phyloP scores from a whole-genome alignment of 1,140 invertebrate species.

The Ericerus pela region DNA sequence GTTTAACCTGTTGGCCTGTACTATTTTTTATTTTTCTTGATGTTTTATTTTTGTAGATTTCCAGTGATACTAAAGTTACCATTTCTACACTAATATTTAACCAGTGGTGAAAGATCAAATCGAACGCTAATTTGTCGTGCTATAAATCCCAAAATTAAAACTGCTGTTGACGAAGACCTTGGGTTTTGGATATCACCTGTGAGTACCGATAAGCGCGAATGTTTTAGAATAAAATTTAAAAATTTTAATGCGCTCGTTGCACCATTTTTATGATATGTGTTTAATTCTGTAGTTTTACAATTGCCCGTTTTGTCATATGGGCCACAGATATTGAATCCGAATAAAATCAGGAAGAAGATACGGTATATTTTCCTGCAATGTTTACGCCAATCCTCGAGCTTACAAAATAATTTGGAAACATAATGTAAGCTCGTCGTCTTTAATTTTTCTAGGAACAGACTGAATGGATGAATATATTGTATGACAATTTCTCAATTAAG shows the following conservation, averaged over 20 bases:
- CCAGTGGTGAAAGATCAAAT: not conserved
- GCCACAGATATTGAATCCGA: slow-evolving; percentile 63
- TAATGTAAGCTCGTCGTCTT: slow-evolving; percentile 53
- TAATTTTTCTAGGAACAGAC: no score
- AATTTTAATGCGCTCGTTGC: not conserved
- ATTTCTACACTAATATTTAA: not conserved
- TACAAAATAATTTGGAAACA: slow-evolving; percentile 84
- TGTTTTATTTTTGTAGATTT: not conserved
- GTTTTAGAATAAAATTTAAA: no score
- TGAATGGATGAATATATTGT: no score
- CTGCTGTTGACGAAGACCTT: slow-evolving; percentile 53
- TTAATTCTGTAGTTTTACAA: slow-evolving; percentile 39
- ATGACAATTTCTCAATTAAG: no score
- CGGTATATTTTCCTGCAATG: slow-evolving; percentile 78
- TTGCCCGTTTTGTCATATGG: slow-evolving; percentile 51
- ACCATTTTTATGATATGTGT: not conserved
- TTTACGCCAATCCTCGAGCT: slow-evolving; percentile 65
- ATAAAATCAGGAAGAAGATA: slow-evolving; percentile 75
- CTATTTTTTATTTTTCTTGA: no score
- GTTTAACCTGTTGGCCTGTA: no score
- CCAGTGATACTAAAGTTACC: not conserved
- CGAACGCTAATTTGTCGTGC: slow-evolving; percentile 44
- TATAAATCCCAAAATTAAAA: slow-evolving; percentile 56
- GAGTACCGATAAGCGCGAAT: no score
- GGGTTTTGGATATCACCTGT: slow-evolving; percentile 71